Evolutionary conservation across 2,797 vertebrate genomes (phyloP), one percentile per base, ranked within the genome.

Genomic region (Acanthurus tractus): DNA sequence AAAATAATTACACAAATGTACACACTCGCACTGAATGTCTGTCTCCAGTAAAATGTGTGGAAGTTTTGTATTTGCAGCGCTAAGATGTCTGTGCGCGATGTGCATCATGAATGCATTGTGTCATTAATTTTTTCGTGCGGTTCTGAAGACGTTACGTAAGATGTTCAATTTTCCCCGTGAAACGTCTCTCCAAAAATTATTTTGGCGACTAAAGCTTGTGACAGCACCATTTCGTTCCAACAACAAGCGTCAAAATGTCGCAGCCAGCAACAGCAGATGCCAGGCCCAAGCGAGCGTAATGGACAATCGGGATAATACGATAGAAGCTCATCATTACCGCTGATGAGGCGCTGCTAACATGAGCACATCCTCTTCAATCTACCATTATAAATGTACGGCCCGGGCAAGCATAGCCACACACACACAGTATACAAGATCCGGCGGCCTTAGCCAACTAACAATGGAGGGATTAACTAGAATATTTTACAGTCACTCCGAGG

Each of bases 171-270:
- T 63, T 62, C 54, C 38, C 59, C 15, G 17, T 20, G 18, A 68
- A 70, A 70, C 67, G 18, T 55, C 76, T 45, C 34, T 67, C 20
- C n/a, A 18, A 13, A 6, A 63, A 53, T 55, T 22, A 23, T 45
- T 74, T 64, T 69, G 74, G 54, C 46, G 75, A 9, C 45, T 42
- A 76, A 50, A 17, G 73, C 65, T 66, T 78, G 73, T 87, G 76
- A 83, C 84, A 84, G 75, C 86, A 89, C 84, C 86, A 84, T 87
- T 86, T 91, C 77, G 68, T 22, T 78, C 75, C 63, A 78, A 85
- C 82, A 78, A 72, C 85, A 75, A 78, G 79, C 88, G 66, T 92
- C 85, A 92, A 93, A 93, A 94, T 92, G 92, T 93, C 92, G 90
- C 92, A 92, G 87, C 79, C 87, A 82, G 74, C 70, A 70, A 62